These are phyloP conservation scores for Napeogenes inachia DNA, from an alignment of 2,888 invertebrate genomes.

Conservation along the genomic window DNA sequence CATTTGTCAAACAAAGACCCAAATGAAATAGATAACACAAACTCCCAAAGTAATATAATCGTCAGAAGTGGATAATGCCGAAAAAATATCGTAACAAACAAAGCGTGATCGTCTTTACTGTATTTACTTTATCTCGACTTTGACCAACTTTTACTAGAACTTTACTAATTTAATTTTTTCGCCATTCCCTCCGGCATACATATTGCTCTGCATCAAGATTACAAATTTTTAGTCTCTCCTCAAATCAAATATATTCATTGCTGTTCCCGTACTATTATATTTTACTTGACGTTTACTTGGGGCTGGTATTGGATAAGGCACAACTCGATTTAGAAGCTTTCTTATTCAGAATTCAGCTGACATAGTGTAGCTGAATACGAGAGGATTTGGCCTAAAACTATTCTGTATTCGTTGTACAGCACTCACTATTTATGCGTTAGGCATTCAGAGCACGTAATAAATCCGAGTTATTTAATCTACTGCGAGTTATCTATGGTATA, in stretches of 20 bases:
- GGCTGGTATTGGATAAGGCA: slow-evolving; percentile 13
- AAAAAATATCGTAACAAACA: slow-evolving; percentile 27
- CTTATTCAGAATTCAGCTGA: slow-evolving; percentile 18
- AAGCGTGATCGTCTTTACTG: slow-evolving; percentile 21
- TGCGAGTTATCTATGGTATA: slow-evolving; percentile 43
- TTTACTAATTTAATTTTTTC: slow-evolving; percentile 38
- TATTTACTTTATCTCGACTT: slow-evolving; percentile 27
- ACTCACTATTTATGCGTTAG: slow-evolving; percentile 53
- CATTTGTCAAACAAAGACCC: slow-evolving; percentile 4
- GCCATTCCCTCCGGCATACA: slow-evolving; percentile 26
- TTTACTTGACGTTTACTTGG: no score
- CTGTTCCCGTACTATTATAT: not conserved
- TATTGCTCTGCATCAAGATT: slow-evolving; percentile 10
- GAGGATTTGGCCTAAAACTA: slow-evolving; percentile 37
- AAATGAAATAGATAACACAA: slow-evolving; percentile 12
- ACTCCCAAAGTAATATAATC: slow-evolving; percentile 41
- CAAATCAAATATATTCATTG: slow-evolving; percentile 1
- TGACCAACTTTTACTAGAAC: slow-evolving; percentile 27
- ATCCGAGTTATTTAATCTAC: slow-evolving; percentile 68
- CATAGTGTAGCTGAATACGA: slow-evolving; percentile 26
- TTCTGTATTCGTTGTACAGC: slow-evolving; percentile 46
- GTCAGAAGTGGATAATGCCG: slow-evolving; percentile 24
- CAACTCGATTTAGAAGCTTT: not conserved
- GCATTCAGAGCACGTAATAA: slow-evolving; percentile 63
- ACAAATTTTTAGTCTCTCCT: not conserved